Base-by-base conservation (phyloP, 1,140 invertebrate species). In the Fopius arisanus region DNA sequence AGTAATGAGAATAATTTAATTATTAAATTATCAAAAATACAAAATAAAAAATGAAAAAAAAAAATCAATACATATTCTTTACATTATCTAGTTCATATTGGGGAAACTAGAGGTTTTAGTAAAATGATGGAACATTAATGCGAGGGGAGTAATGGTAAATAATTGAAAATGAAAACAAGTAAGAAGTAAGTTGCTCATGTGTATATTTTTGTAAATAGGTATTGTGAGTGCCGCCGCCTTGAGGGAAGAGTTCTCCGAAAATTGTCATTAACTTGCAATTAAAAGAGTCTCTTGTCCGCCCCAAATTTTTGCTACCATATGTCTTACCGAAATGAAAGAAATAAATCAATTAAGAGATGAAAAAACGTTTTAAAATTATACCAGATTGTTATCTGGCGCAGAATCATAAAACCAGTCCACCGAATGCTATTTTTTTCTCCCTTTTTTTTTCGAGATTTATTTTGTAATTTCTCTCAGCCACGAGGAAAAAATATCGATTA, bases 131-230 rank as follows among this genome's bases (percentile, higher is more conserved):
- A 72, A 72, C 69, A 75, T 70, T 62, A 72, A 72, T 74, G 78
- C 67, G 71, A 72, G 59, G 62, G 70, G 19, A 71, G 29, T 71
- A 51, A 69, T 72, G 74, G 14, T 40, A 14, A 67, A 59, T 62
- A 21, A 67, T 33, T 59, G 54, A 68, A 67, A 65, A 75, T 62
- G 66, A 75, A 77, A 67, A 71, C 70, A 70, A 77, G 82, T 83
- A 82, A 85, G 69, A 75, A 74, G 80, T 77, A 79, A 83, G 84
- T 87, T 86, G 85, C 84, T 87, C 84, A 86, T 82, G 82, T 88
- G 84, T 87, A 88, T 87, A 88, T 88, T 88, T 88, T 88, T 88
- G 86, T 88, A 88, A 88, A 88, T 88, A 88, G 82, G 79, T 83
- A 85, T 86, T 85, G 83, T 82, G 83, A 85, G 78, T 85, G 83